A percentile compares a stretch with the other conserved stretches of the same genome.
Evolutionary conservation across 2,888 invertebrate genomes (phyloP).

Genomic region (Tipula helvola): DNA sequence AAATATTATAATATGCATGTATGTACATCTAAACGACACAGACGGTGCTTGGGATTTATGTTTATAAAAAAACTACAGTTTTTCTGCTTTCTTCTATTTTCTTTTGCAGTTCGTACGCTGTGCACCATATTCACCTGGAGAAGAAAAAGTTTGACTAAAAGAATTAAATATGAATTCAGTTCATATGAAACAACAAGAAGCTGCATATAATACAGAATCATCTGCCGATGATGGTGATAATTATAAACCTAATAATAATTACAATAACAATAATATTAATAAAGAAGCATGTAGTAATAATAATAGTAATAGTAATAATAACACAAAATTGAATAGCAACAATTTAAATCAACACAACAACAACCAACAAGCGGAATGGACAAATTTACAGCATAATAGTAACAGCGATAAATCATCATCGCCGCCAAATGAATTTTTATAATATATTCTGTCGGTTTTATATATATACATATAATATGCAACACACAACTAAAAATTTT

Average conservation of each 20-base stretch:
- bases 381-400: background rate
- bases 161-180: conserved; percentile 22
- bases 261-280: background rate
- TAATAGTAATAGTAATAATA: background rate
- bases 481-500: background rate
- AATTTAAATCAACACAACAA: background rate
- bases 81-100: conserved; percentile 21
- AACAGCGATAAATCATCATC: background rate
- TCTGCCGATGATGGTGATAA: conserved; percentile 12
- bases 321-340: background rate
- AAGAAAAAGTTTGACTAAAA: conserved; percentile 74
- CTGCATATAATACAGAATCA: conserved; percentile 27
- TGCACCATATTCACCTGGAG: conserved; percentile 53
- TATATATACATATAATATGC: background rate
- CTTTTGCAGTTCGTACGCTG: conserved; percentile 66
- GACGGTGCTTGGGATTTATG: background rate
- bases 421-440: conserved; percentile 1
- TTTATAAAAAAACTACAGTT: background rate
- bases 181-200: conserved; percentile 25
- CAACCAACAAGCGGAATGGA: background rate
- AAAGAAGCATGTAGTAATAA: background rate
- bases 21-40: background rate
- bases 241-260: background rate
- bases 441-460: background rate
- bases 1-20: background rate